A percentile compares a stretch with the other conserved stretches of the same genome.
Conservation (phyloP, 2,888 invertebrate species). For the Tubulanus polymorphus region DNA sequence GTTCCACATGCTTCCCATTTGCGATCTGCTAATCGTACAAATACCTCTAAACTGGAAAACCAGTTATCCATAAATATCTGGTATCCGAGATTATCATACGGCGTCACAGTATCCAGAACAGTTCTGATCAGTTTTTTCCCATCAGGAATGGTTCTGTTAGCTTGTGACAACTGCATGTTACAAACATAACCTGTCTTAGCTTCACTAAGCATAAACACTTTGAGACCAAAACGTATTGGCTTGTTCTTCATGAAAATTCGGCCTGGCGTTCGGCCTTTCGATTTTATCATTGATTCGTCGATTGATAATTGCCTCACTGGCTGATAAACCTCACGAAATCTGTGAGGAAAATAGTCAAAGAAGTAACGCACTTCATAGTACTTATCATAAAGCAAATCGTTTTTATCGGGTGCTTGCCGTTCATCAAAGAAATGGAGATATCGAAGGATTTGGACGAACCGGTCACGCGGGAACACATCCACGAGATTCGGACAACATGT, state of each 20-base stretch:
- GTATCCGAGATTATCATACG: background rate
- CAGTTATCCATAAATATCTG: slow-evolving; percentile 1
- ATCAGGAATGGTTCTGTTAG: background rate
- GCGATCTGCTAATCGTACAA: background rate
- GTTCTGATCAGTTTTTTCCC: background rate
- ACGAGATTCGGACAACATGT: background rate
- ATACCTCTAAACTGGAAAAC: background rate
- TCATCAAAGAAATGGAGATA: slow-evolving; percentile 6
- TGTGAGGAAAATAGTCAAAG: slow-evolving; percentile 1
- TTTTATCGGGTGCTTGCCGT: background rate
- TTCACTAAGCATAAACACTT: slow-evolving; percentile 10
- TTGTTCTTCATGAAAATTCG: slow-evolving; percentile 7
- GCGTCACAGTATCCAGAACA: background rate
- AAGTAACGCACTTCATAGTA: slow-evolving; percentile 3
- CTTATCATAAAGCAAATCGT: slow-evolving; percentile 1
- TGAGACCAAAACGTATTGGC: slow-evolving; percentile 15
- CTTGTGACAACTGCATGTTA: background rate
- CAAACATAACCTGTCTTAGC: background rate
- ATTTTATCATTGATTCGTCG: slow-evolving; percentile 8
- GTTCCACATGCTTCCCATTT: slow-evolving; percentile 1
- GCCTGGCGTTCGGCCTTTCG: slow-evolving; percentile 3
- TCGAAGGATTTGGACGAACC: slow-evolving; percentile 1
- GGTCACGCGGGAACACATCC: background rate
- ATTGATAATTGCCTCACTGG: background rate
- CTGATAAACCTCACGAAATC: background rate